These are phyloP conservation scores for Propithecus deckenii DNA, from an alignment of 2,797 vertebrate genomes.

Conservation along the genomic window DNA sequence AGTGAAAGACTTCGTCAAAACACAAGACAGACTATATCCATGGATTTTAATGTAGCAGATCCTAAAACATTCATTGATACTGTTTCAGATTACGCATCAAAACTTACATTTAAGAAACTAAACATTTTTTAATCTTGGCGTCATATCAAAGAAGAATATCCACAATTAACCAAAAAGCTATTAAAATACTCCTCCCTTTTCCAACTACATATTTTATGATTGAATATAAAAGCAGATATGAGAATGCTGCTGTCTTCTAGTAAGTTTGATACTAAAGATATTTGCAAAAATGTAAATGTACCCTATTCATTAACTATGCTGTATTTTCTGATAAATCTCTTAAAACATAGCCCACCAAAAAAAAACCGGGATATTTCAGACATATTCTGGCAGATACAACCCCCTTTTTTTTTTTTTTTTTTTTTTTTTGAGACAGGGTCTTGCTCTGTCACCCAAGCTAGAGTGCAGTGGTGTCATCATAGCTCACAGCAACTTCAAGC, in stretches of 20 bases:
- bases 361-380: not conserved
- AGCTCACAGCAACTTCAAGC: not conserved
- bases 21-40: not conserved
- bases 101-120: slow-evolving; percentile 2
- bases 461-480: not conserved
- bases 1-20: not conserved
- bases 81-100: not conserved
- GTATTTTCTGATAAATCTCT: not conserved
- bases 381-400: not conserved
- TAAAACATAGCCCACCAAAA: not conserved
- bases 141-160: slow-evolving; percentile 21
- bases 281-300: not conserved
- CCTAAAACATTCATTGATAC: not conserved
- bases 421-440: not conserved
- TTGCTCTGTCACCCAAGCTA: not conserved
- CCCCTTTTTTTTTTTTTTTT: not conserved
- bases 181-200: not conserved
- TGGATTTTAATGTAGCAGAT: not conserved
- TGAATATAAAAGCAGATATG: not conserved
- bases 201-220: not conserved
- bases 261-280: not conserved
- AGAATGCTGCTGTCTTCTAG: not conserved
- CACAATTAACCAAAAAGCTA: not conserved
- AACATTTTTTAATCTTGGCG: not conserved
- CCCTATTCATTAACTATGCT: not conserved